phyloP scores from a whole-genome alignment of 2,797 vertebrate genomes.

The Pseudotriccus pelzelni region DNA sequence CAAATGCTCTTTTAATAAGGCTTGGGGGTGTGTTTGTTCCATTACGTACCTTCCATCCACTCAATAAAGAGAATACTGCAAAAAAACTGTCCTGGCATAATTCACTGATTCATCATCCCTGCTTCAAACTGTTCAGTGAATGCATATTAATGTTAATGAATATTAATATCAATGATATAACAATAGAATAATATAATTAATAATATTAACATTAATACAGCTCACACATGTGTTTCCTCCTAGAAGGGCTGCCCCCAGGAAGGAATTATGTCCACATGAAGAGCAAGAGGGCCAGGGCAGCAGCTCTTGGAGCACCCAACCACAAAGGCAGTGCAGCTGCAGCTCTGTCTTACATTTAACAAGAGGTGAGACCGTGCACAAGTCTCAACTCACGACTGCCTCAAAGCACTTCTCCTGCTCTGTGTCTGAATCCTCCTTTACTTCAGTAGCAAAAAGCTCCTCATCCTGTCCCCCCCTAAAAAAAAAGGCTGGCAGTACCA shows the following conservation, averaged over 20 bases:
- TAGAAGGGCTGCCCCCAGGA: not conserved
- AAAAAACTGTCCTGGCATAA: fast-evolving
- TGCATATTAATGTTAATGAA: no score
- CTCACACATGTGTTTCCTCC: not conserved
- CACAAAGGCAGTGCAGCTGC: not conserved
- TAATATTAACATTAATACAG: no score
- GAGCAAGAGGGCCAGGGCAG: not conserved
- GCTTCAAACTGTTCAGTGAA: not conserved
- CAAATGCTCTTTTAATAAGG: not conserved
- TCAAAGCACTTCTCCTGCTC: not conserved
- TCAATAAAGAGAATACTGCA: not conserved
- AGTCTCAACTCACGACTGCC: not conserved
- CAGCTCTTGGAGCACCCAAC: not conserved
- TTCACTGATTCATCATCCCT: not conserved
- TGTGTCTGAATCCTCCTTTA: not conserved
- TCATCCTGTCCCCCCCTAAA: not conserved
- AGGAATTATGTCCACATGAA: fast-evolving
- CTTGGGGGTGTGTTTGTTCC: not conserved
- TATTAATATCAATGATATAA: no score
- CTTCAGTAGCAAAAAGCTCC: not conserved
- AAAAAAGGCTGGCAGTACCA: not conserved
- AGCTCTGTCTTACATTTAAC: not conserved
- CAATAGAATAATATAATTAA: no score
- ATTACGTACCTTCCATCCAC: fast-evolving
- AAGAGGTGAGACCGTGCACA: not conserved